These are phyloP conservation scores for Drosophila triauraria DNA, from an alignment of 1,140 invertebrate species.

Conservation along the genomic window DNA sequence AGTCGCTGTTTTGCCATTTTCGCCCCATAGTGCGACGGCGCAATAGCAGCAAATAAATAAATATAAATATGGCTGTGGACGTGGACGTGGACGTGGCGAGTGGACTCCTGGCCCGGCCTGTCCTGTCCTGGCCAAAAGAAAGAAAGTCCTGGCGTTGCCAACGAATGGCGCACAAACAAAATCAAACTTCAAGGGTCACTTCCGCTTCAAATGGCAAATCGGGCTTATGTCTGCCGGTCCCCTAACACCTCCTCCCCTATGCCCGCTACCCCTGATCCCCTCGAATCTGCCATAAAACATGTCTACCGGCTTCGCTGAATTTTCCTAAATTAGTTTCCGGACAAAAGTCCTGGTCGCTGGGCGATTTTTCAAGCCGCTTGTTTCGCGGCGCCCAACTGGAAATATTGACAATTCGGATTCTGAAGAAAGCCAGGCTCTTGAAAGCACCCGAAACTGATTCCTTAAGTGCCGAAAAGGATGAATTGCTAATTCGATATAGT, in stretches of 20 bases:
- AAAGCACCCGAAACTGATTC: neutral
- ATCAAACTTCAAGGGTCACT: constrained; percentile 83
- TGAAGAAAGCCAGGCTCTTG: neutral
- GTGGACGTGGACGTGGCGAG: neutral
- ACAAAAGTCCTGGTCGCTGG: constrained; percentile 45
- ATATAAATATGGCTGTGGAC: constrained; percentile 25
- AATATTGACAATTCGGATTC: constrained; percentile 72
- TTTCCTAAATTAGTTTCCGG: constrained; percentile 79
- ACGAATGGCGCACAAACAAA: constrained; percentile 70
- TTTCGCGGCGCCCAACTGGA: constrained; percentile 73
- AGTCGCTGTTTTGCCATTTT: no score
- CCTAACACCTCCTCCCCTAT: constrained; percentile 2
- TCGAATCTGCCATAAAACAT: constrained; percentile 53
- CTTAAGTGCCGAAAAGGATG: constrained; percentile 7
- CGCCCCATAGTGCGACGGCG: no score
- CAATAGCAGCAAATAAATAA: constrained; percentile 70
- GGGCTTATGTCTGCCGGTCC: constrained; percentile 52
- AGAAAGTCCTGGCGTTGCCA: constrained; percentile 30
- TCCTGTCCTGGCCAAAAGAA: constrained; percentile 7
- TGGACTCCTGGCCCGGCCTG: constrained; percentile 14
- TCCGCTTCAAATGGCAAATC: constrained; percentile 78
- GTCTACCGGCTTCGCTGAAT: constrained; percentile 36
- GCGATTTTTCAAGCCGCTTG: constrained; percentile 59
- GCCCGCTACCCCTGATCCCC: neutral
- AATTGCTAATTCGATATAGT: neutral